Conservation (phyloP, 2,113 vertebrate genomes). For the Piprites chloris region DNA sequence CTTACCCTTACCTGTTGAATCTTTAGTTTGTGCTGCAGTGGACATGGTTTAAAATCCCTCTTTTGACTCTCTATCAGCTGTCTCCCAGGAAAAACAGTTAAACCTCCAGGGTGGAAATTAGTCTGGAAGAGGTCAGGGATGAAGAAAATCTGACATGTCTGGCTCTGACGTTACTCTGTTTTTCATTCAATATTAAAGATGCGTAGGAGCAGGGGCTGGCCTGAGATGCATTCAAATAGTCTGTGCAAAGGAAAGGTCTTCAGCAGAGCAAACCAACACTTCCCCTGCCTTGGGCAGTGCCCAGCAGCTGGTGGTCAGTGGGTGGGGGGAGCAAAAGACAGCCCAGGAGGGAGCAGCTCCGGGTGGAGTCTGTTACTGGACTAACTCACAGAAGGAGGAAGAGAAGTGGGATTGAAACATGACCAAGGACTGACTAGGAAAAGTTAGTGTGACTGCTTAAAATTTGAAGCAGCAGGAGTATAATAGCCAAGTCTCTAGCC, state of each 20-base stretch:
- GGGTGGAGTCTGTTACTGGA: not conserved
- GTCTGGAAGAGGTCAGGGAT: not conserved
- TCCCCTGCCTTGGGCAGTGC: not conserved
- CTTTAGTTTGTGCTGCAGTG: not conserved
- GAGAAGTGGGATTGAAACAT: not conserved
- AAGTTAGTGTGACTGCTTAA: not conserved
- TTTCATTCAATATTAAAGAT: constrained; percentile 8
- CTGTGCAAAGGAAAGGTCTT: not conserved
- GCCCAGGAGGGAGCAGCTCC: not conserved
- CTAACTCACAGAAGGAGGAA: not conserved
- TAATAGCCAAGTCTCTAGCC: not conserved
- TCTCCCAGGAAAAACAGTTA: not conserved
- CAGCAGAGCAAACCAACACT: not conserved
- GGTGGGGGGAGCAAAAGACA: not conserved
- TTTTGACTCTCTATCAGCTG: not conserved
- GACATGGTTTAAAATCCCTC: not conserved
- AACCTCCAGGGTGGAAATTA: not conserved
- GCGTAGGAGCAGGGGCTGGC: not conserved
- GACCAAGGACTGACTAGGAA: not conserved
- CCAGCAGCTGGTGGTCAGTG: rapidly evolving
- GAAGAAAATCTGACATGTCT: constrained; percentile 2
- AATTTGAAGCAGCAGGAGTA: not conserved
- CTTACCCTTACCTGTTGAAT: not conserved
- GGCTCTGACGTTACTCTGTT: not conserved
- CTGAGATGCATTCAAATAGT: not conserved